Conservation (phyloP, 2,113 vertebrate species). For the Tachysurus fulvidraco region DNA sequence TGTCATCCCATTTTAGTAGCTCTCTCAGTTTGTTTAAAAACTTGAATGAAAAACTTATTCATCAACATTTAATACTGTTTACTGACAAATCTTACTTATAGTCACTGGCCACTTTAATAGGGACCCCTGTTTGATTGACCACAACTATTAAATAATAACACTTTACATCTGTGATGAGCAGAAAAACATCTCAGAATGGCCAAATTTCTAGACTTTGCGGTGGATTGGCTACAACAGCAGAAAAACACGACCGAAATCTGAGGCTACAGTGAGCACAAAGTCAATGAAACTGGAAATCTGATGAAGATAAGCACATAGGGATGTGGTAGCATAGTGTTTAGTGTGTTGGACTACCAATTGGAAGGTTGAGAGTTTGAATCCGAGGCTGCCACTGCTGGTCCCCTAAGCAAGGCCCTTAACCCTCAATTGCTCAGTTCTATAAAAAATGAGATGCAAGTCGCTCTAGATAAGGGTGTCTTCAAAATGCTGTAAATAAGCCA, state of each 20-base stretch:
- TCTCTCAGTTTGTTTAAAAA: not conserved
- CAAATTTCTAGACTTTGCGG: not conserved
- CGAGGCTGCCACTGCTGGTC: no score
- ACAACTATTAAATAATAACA: not conserved
- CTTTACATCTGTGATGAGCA: not conserved
- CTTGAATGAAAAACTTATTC: not conserved
- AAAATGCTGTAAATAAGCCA: no score
- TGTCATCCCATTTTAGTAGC: not conserved
- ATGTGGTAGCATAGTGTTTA: no score
- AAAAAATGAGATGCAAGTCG: no score
- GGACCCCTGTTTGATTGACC: not conserved
- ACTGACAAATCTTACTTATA: not conserved
- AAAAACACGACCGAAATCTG: not conserved
- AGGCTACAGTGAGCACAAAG: not conserved
- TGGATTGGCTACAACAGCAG: not conserved
- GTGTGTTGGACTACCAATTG: no score
- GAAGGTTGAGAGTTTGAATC: no score
- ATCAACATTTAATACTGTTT: not conserved
- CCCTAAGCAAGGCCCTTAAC: no score
- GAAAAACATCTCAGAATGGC: not conserved
- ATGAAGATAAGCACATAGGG: not conserved
- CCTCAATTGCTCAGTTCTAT: no score
- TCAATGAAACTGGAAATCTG: not conserved
- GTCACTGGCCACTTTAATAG: not conserved
- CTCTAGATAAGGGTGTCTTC: no score